Evolutionary conservation across 2,888 invertebrate species (phyloP).

Genomic region (Hemistola chrysoprasaria): DNA sequence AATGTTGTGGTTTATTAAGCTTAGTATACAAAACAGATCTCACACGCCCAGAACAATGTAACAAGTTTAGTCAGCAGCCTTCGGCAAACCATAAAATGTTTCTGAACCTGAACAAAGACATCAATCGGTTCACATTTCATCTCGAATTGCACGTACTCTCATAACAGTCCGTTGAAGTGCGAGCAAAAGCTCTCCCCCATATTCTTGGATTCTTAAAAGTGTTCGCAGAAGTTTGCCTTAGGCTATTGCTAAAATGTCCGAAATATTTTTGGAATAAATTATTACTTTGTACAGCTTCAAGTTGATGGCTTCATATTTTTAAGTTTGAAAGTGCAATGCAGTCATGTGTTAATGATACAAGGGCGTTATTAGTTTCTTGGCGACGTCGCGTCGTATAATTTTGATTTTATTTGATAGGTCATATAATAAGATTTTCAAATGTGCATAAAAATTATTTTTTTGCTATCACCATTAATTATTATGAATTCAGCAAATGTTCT

Average conservation of each 20-base stretch:
- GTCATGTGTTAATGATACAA: slow-evolving; percentile 17
- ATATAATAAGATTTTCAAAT: too few relatives aligned
- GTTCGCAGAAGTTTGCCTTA: slow-evolving; percentile 54
- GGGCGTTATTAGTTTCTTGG: too few relatives aligned
- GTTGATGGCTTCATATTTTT: slow-evolving; percentile 30
- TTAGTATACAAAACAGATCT: slow-evolving; percentile 11
- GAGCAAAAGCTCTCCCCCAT: slow-evolving; percentile 25
- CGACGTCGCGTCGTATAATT: too few relatives aligned
- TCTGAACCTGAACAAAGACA: slow-evolving; percentile 73
- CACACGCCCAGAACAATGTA: slow-evolving; percentile 53
- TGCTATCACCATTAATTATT: too few relatives aligned
- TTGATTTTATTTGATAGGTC: too few relatives aligned
- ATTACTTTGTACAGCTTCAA: slow-evolving; percentile 14
- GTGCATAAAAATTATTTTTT: too few relatives aligned
- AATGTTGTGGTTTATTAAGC: too few relatives aligned
- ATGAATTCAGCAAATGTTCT: too few relatives aligned
- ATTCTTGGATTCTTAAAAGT: slow-evolving; percentile 42
- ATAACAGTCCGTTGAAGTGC: slow-evolving; percentile 48
- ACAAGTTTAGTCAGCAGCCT: slow-evolving; percentile 64
- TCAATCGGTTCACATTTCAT: slow-evolving; percentile 78
- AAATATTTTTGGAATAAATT: slow-evolving; percentile 25
- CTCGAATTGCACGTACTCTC: slow-evolving; percentile 71
- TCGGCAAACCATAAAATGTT: slow-evolving; percentile 57
- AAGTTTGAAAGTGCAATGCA: slow-evolving; percentile 14
- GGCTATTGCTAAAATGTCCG: slow-evolving; percentile 42